These are phyloP conservation scores for Micromussa lordhowensis DNA, from an alignment of 92 coral and sea anemone species.

Conservation along the genomic window DNA sequence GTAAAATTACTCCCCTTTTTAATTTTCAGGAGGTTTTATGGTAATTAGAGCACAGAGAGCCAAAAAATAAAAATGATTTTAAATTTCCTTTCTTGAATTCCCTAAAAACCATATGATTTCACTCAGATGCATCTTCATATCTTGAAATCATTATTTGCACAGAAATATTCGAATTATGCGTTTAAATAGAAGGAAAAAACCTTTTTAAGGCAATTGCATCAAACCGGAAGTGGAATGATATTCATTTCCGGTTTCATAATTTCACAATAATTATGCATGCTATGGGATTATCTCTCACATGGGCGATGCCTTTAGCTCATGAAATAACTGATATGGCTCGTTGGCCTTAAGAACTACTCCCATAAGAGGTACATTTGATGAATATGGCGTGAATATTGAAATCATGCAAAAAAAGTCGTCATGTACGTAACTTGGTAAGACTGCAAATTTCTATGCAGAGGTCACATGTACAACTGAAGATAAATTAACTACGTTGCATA, in stretches of 20 bases:
- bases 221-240: background rate
- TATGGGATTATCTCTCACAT: background rate
- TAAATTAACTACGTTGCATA: conserved; percentile 2
- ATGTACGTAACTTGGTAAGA: background rate
- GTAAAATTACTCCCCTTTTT: background rate
- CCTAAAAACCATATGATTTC: background rate
- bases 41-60: background rate
- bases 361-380: background rate
- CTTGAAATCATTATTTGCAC: background rate
- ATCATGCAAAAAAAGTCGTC: conserved; percentile 6
- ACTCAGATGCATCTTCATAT: background rate
- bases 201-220: background rate
- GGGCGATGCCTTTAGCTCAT: background rate
- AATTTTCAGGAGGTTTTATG: no score
- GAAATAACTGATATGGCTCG: background rate
- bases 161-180: background rate
- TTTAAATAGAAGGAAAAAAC: background rate
- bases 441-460: no score
- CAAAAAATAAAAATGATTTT: background rate
- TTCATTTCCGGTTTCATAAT: conserved; percentile 6
- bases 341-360: background rate
- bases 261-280: background rate
- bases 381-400: background rate
- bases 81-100: background rate
- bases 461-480: conserved; percentile 16